A percentile compares a stretch with the other conserved stretches of the same genome.
phyloP scores from a whole-genome alignment of 2,888 invertebrate species.

The Campoplex nolae region DNA sequence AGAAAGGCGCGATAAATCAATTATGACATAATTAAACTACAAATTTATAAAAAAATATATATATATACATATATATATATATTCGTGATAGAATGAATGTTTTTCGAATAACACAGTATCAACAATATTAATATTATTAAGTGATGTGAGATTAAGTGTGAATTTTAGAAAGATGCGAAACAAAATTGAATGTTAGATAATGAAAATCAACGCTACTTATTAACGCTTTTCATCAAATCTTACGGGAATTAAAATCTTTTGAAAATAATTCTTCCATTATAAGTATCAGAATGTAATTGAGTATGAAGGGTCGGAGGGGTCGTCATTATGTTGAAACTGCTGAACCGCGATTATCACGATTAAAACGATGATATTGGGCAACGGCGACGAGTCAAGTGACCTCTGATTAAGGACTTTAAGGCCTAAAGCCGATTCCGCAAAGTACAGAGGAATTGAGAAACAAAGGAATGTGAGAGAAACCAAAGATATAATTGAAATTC shows the following conservation, averaged over 20 bases:
- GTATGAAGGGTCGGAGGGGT: slow-evolving; percentile 52
- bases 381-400: not conserved
- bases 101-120: slow-evolving; percentile 26
- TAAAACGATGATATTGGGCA: not conserved
- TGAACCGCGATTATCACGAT: slow-evolving; percentile 5
- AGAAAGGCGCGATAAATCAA: slow-evolving; percentile 58
- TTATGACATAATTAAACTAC: slow-evolving; percentile 41
- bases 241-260: slow-evolving; percentile 47
- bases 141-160: slow-evolving; percentile 21
- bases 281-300: slow-evolving; percentile 12
- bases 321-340: slow-evolving; percentile 46
- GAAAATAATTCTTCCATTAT: slow-evolving; percentile 34
- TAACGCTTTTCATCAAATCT: slow-evolving; percentile 18
- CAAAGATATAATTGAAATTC: not conserved
- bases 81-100: slow-evolving; percentile 11
- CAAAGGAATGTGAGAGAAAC: slow-evolving; percentile 22
- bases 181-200: slow-evolving; percentile 50
- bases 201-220: slow-evolving; percentile 33
- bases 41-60: not conserved
- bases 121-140: slow-evolving; percentile 32
- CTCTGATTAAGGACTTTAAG: slow-evolving; percentile 6
- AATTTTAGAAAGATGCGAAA: slow-evolving; percentile 14
- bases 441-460: slow-evolving; percentile 17
- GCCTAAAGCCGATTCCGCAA: slow-evolving; percentile 22
- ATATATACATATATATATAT: not conserved